Evolutionary conservation across 2,888 invertebrate genomes (phyloP).

Genomic region (Phrixothrix hirtus): DNA sequence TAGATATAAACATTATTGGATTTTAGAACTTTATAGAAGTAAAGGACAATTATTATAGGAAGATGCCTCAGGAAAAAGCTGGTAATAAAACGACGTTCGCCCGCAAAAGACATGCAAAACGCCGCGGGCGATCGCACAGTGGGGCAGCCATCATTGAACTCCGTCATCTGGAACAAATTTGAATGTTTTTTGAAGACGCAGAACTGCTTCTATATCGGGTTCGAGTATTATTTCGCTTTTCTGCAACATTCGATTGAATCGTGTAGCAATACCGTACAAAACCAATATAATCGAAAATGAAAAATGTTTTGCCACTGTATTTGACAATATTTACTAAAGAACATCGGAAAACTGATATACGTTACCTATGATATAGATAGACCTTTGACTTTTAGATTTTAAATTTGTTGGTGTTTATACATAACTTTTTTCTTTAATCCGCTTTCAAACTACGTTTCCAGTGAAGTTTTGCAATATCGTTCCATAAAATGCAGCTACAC

Average conservation of each 20-base stretch:
- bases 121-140: constrained; percentile 40
- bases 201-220: constrained; percentile 30
- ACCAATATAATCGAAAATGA: constrained; percentile 35
- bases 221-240: constrained; percentile 32
- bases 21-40: background rate
- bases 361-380: too few species aligned
- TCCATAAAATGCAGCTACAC: too few species aligned
- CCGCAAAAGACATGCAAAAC: constrained; percentile 47
- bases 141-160: constrained; percentile 47
- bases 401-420: too few species aligned
- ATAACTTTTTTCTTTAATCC: too few species aligned
- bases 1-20: too few species aligned
- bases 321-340: too few species aligned
- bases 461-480: too few species aligned
- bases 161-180: constrained; percentile 46
- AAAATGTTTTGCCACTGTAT: constrained; percentile 31
- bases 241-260: constrained; percentile 31
- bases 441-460: too few species aligned
- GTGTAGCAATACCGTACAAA: constrained; percentile 27
- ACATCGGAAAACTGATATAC: too few species aligned
- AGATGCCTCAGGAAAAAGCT: constrained; percentile 31
- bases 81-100: constrained; percentile 38
- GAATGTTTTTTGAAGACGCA: constrained; percentile 46
- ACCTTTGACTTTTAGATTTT: too few species aligned
- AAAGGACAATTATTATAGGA: constrained; percentile 29